A percentile compares a stretch with the other conserved stretches of the same genome.
These are phyloP conservation scores for Meriones psammophilus DNA, from an alignment of 2,797 vertebrate species.

Conservation along the genomic window DNA sequence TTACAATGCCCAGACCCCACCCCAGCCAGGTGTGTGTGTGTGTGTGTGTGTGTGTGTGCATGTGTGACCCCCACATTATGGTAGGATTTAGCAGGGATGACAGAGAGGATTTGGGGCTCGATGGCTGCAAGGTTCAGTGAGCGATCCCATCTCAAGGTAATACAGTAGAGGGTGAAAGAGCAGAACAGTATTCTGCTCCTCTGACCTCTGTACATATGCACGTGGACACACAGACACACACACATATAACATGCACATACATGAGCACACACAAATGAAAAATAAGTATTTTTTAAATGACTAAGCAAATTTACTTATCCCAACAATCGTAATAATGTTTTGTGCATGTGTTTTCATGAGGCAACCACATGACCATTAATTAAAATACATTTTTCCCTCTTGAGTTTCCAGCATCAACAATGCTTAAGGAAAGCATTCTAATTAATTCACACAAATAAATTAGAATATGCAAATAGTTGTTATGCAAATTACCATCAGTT, in stretches of 20 bases:
- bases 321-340: not conserved
- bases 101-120: not conserved
- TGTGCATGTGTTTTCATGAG: not conserved
- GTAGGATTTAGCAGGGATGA: not conserved
- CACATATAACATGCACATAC: not conserved
- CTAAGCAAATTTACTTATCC: not conserved
- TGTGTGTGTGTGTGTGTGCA: too few relatives aligned
- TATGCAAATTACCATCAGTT: not conserved
- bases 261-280: too few relatives aligned
- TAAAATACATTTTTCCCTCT: not conserved
- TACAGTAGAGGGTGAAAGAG: not conserved
- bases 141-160: too few relatives aligned
- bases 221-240: too few relatives aligned
- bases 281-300: not conserved
- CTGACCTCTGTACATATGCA: not conserved
- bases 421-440: not conserved
- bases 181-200: too few relatives aligned
- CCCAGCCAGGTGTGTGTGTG: too few relatives aligned
- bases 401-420: not conserved
- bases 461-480: not conserved
- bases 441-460: conserved; percentile 3
- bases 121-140: not conserved
- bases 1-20: not conserved
- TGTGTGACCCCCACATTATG: not conserved
- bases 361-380: not conserved